Evolutionary conservation across 2,113 vertebrate species (phyloP).

Genomic region (Corythornis vintsioides): DNA sequence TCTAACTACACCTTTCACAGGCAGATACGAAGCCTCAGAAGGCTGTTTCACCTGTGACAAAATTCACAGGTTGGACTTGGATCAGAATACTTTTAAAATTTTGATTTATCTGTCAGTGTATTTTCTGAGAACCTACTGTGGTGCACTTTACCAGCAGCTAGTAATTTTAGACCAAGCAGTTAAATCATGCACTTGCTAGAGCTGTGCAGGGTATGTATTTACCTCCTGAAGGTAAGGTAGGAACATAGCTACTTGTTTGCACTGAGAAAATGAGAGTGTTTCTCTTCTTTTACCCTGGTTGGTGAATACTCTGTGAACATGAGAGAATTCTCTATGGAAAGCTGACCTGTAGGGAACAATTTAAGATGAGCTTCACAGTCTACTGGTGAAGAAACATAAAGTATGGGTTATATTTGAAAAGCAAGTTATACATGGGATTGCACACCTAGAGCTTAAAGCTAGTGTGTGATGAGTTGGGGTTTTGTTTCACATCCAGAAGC

Average conservation of each 20-base stretch:
- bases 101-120: not conserved
- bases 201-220: not conserved
- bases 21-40: rapidly evolving
- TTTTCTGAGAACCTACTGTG: not conserved
- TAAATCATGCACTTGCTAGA: not conserved
- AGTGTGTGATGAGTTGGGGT: not conserved
- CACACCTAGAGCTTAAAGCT: not conserved
- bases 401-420: not conserved
- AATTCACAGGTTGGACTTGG: not conserved
- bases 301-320: not conserved
- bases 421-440: not conserved
- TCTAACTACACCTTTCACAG: not conserved
- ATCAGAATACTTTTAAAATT: not conserved
- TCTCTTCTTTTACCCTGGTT: not conserved
- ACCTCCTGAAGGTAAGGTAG: not conserved
- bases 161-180: not conserved
- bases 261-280: not conserved
- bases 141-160: not conserved
- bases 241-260: not conserved
- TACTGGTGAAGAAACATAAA: not conserved
- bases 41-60: not conserved
- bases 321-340: not conserved
- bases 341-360: not conserved
- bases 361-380: not conserved
- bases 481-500: not conserved